Percentiles rank a stretch among this genome's conserved stretches.
Conservation (phyloP, 2,797 vertebrate species). For the Sebastes aleutianus region DNA sequence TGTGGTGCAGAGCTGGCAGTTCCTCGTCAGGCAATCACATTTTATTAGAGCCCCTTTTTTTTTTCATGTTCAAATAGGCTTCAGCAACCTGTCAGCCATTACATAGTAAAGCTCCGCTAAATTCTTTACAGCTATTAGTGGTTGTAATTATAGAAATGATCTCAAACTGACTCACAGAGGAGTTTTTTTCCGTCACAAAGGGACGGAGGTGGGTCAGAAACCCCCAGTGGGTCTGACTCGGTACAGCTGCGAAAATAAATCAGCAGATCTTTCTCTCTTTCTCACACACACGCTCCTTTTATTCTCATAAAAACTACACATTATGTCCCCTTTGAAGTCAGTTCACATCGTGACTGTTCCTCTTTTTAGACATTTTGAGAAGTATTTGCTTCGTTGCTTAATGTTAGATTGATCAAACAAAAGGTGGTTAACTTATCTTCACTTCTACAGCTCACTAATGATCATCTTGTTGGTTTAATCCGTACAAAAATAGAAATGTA, state of each 20-base stretch:
- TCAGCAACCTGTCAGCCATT: slow-evolving; percentile 51
- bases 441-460: not conserved
- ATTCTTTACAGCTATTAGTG: slow-evolving; percentile 57
- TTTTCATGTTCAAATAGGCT: slow-evolving; percentile 9
- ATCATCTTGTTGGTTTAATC: not conserved
- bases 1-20: slow-evolving; percentile 24
- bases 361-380: not conserved
- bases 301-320: not conserved
- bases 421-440: not conserved
- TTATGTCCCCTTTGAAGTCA: not conserved
- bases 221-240: not conserved
- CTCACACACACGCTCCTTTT: not conserved
- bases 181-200: slow-evolving; percentile 3
- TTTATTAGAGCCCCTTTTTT: slow-evolving; percentile 46
- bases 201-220: not conserved
- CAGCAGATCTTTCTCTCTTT: not conserved
- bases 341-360: not conserved
- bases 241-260: slow-evolving; percentile 36
- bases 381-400: not conserved
- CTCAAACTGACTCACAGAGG: slow-evolving; percentile 43
- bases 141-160: slow-evolving; percentile 59
- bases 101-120: slow-evolving; percentile 34
- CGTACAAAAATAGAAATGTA: not conserved
- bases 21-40: slow-evolving; percentile 31
- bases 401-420: not conserved